phyloP scores from a whole-genome alignment of 92 coral and sea anemone genomes.

The Heteractis magnifica region DNA sequence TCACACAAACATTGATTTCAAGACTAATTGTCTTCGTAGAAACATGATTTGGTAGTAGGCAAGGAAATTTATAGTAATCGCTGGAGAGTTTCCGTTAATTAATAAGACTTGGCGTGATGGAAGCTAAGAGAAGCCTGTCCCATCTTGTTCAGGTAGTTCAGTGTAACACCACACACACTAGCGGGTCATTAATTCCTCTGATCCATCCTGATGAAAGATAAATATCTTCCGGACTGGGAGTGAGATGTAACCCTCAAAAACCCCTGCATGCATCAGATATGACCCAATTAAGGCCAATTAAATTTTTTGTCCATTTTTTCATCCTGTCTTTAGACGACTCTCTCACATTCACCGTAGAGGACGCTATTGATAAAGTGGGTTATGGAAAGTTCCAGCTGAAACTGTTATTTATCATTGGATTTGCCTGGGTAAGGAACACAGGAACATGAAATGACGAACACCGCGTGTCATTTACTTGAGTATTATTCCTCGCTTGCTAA shows the following conservation, averaged over 20 bases:
- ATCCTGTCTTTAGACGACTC: conserved; percentile 23
- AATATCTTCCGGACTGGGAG: too few species aligned
- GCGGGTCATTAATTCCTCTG: not conserved
- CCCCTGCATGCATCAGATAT: not conserved
- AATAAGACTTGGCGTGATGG: too few species aligned
- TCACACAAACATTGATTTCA: not conserved
- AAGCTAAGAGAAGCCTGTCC: too few species aligned
- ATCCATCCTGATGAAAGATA: not conserved
- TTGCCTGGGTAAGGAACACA: conserved; percentile 81
- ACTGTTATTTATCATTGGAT: conserved; percentile 78
- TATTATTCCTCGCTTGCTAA: not conserved
- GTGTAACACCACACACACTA: not conserved
- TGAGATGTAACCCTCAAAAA: not conserved
- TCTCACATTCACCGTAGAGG: conserved; percentile 83
- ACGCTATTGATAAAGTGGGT: conserved; percentile 85
- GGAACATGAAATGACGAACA: not conserved
- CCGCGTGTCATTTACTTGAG: not conserved
- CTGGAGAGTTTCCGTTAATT: too few species aligned
- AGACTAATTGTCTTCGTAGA: too few species aligned
- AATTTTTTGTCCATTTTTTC: not conserved
- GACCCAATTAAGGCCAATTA: not conserved
- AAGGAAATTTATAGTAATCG: too few species aligned
- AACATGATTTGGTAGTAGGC: too few species aligned
- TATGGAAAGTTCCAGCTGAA: conserved; percentile 87
- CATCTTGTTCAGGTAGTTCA: too few species aligned